A percentile compares a stretch with the other conserved stretches of the same genome.
Conservation (phyloP, 2,888 invertebrate genomes). For the Ferdinandea cuprea region DNA sequence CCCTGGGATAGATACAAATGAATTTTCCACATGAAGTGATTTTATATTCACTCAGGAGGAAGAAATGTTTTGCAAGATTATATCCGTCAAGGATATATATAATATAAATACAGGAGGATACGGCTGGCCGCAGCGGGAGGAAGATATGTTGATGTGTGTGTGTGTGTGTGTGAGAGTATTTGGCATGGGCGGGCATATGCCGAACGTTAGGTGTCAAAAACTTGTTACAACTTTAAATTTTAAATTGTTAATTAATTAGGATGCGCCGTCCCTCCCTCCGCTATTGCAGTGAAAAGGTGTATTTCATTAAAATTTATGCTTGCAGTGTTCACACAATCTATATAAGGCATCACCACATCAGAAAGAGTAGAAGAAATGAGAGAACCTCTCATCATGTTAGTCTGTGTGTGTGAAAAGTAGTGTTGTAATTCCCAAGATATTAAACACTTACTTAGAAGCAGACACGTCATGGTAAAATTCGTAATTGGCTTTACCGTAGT, state of each 20-base stretch:
- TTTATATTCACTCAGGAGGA: slow-evolving; percentile 53
- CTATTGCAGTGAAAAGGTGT: too few relatives aligned
- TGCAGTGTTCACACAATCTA: neutral
- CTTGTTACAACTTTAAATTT: slow-evolving; percentile 55
- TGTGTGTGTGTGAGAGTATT: neutral
- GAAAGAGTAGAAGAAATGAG: neutral
- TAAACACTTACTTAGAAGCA: slow-evolving; percentile 21
- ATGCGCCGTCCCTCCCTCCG: neutral
- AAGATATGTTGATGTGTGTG: neutral
- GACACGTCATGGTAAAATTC: slow-evolving; percentile 5
- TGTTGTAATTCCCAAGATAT: slow-evolving; percentile 19
- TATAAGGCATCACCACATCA: neutral
- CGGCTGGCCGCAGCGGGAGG: neutral
- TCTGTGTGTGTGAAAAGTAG: neutral
- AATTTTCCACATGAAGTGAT: slow-evolving; percentile 68
- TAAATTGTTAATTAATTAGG: slow-evolving; percentile 60
- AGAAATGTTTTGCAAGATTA: slow-evolving; percentile 61
- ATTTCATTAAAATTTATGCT: slow-evolving; percentile 23
- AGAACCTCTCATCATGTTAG: neutral
- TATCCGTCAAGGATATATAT: slow-evolving; percentile 39
- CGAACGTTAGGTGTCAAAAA: slow-evolving; percentile 34
- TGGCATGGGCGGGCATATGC: neutral
- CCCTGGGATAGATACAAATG: slow-evolving; percentile 63
- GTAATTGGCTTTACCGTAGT: slow-evolving; percentile 23
- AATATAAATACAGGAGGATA: neutral